These are phyloP conservation scores for Helicolenus hilgendorfi DNA, from an alignment of 2,797 vertebrate genomes.

Conservation along the genomic window DNA sequence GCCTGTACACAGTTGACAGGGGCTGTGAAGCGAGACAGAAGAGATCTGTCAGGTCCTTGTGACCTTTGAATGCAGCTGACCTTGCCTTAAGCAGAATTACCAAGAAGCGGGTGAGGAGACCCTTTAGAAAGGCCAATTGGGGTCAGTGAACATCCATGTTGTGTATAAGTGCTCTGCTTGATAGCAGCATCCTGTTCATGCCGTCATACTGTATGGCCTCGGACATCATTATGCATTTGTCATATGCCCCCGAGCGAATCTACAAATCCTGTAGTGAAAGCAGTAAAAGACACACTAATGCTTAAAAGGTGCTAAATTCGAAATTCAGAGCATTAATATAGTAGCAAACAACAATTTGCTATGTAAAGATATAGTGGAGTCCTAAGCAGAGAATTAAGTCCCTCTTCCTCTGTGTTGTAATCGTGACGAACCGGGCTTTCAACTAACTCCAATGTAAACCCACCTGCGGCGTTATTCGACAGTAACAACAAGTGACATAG, in stretches of 20 bases:
- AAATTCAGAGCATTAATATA: too few species aligned
- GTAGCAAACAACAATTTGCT: too few species aligned
- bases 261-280: not conserved
- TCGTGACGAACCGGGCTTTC: too few species aligned
- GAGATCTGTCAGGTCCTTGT: constrained; percentile 22
- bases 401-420: too few species aligned
- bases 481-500: too few species aligned
- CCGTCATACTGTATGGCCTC: not conserved
- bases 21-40: constrained; percentile 16
- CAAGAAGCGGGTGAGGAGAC: not conserved
- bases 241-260: not conserved
- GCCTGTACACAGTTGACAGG: not conserved
- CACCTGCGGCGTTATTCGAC: fast-evolving
- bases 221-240: not conserved
- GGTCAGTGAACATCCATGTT: constrained; percentile 32
- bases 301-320: too few species aligned
- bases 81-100: not conserved
- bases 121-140: constrained; percentile 12
- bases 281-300: not conserved
- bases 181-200: not conserved
- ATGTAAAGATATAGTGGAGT: fast-evolving
- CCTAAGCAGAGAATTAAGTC: too few species aligned
- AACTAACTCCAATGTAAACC: too few species aligned
- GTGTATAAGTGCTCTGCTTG: not conserved
- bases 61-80: constrained; percentile 24